Percentiles rank a stretch among this genome's conserved stretches.
Evolutionary conservation across 2,888 invertebrate genomes (phyloP).

Genomic region (Eupithecia subfuscata): DNA sequence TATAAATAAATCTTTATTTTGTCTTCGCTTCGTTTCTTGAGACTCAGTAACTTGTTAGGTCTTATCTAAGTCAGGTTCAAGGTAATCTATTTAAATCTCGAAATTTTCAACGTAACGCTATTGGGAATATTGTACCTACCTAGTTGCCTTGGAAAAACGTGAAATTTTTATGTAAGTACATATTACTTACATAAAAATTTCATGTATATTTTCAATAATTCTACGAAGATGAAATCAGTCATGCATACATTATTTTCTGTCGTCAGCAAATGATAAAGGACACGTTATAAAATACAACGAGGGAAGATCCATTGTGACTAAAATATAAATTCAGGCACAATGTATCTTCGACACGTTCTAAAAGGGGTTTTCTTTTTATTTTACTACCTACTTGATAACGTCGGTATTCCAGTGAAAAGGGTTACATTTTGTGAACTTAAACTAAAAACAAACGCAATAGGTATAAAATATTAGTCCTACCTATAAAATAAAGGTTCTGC

Average conservation of each 20-base stretch:
- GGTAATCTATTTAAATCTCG: not conserved
- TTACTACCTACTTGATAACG: not conserved
- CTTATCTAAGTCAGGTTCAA: not conserved
- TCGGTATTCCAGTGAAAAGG: not conserved
- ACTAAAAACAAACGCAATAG: not conserved
- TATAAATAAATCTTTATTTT: not conserved
- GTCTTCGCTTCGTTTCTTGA: not conserved
- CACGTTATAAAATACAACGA: not conserved
- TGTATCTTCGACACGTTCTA: not conserved
- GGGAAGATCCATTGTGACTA: not conserved
- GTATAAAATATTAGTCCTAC: not conserved
- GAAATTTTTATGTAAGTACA: not conserved
- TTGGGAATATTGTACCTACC: not conserved
- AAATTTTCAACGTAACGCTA: no score
- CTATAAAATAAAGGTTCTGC: not conserved
- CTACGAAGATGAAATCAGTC: conserved; percentile 1
- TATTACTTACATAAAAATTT: no score
- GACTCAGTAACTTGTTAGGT: not conserved
- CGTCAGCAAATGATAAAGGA: not conserved
- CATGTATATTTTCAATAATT: not conserved
- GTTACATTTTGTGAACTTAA: not conserved
- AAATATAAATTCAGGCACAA: not conserved
- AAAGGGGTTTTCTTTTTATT: not conserved
- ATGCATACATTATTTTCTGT: not conserved
- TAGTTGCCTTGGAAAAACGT: not conserved